Evolutionary conservation across 2,888 invertebrate species (phyloP).

Genomic region (Alitta virens): DNA sequence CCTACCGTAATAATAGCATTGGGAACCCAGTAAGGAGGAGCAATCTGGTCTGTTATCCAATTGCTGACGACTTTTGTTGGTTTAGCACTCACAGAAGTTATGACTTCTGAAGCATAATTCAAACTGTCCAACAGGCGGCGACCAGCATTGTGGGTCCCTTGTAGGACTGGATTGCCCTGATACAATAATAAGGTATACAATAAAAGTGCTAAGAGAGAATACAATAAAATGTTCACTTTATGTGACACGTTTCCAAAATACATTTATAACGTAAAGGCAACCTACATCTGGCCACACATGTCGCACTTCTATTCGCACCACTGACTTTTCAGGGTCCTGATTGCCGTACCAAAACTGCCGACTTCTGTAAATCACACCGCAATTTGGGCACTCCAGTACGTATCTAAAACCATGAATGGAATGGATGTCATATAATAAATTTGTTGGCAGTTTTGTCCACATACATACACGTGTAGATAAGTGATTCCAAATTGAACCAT

Average conservation of each 20-base stretch:
- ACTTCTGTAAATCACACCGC: constrained; percentile 72
- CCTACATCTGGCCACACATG: constrained; percentile 68
- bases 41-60: constrained; percentile 76
- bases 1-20: constrained; percentile 72
- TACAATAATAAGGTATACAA: not conserved
- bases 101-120: constrained; percentile 65
- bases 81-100: constrained; percentile 68
- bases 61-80: constrained; percentile 70
- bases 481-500: too few relatives aligned
- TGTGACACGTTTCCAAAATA: too few relatives aligned
- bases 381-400: constrained; percentile 73
- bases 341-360: constrained; percentile 81
- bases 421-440: too few relatives aligned
- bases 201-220: not conserved
- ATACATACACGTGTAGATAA: too few relatives aligned
- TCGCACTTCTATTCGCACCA: constrained; percentile 67
- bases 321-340: constrained; percentile 69
- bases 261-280: too few relatives aligned
- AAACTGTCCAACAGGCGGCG: constrained; percentile 69
- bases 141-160: constrained; percentile 63
- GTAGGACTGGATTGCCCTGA: constrained; percentile 44
- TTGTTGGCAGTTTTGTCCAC: too few relatives aligned
- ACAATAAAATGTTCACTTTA: not conserved
- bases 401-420: constrained; percentile 59
- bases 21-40: constrained; percentile 78